These are phyloP conservation scores for Pachycephus smyrnensis DNA, from an alignment of 2,888 invertebrate species.

Conservation along the genomic window DNA sequence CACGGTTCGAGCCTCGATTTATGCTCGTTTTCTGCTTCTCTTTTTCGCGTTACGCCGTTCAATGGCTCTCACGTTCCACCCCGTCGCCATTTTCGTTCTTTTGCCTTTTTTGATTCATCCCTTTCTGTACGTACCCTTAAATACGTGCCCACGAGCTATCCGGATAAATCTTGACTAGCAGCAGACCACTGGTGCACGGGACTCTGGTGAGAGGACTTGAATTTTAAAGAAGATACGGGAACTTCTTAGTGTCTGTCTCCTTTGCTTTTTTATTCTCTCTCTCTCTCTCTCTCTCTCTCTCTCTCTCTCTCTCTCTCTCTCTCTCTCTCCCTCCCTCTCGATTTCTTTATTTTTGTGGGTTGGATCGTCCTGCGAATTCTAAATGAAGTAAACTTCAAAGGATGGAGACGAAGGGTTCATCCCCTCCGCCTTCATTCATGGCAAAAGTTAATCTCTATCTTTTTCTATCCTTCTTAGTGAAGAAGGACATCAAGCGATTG, in stretches of 20 bases:
- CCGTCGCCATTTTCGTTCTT: background rate
- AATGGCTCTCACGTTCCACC: background rate
- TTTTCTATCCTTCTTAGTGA: background rate
- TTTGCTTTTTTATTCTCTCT: background rate
- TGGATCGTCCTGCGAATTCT: background rate
- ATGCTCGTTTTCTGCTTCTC: background rate
- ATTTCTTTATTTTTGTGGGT: background rate
- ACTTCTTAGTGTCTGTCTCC: background rate
- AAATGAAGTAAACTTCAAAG: background rate
- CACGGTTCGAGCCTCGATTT: conserved; percentile 7
- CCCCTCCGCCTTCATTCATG: background rate
- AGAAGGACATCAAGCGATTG: background rate
- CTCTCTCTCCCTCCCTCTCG: background rate
- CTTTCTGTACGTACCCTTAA: background rate
- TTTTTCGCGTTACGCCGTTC: background rate
- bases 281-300: background rate
- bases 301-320: no score
- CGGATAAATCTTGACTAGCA: background rate
- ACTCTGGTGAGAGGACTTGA: background rate
- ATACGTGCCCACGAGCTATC: background rate
- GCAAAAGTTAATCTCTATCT: background rate
- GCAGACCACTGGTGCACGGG: background rate
- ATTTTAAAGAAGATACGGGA: background rate
- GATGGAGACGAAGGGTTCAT: background rate
- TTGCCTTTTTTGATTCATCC: background rate